Evolutionary conservation across 1,140 invertebrate species (phyloP).

Genomic region (Archivesica marissinica): DNA sequence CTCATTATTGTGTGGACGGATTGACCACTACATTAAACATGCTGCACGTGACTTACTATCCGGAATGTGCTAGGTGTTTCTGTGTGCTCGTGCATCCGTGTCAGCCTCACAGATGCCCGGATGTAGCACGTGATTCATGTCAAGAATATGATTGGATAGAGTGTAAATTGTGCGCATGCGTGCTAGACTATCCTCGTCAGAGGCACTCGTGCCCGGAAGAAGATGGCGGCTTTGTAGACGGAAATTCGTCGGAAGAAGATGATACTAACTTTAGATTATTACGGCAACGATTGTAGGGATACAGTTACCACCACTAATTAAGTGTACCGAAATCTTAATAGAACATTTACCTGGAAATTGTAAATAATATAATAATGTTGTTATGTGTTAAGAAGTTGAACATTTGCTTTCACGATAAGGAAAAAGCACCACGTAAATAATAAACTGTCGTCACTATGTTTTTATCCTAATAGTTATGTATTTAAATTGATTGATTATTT

Average conservation of each 20-base stretch:
- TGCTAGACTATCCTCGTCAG: slow-evolving; percentile 10
- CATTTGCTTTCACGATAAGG: too few species aligned
- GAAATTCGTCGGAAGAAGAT: not conserved
- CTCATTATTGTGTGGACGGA: slow-evolving; percentile 24
- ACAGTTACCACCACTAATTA: too few species aligned
- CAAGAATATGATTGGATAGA: slow-evolving; percentile 1
- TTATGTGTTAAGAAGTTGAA: too few species aligned
- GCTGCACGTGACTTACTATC: slow-evolving; percentile 23
- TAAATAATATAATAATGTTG: too few species aligned
- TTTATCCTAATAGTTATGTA: too few species aligned
- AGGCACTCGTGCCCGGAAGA: not conserved
- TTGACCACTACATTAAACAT: slow-evolving; percentile 14
- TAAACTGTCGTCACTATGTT: too few species aligned
- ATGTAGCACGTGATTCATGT: not conserved
- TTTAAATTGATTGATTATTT: too few species aligned
- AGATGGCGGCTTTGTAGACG: not conserved
- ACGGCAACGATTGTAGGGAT: not conserved
- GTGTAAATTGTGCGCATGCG: slow-evolving; percentile 21
- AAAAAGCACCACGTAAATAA: too few species aligned
- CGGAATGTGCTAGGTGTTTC: slow-evolving; percentile 31
- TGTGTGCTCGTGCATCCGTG: slow-evolving; percentile 36
- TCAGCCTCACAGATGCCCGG: slow-evolving; percentile 54
- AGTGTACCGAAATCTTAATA: too few species aligned
- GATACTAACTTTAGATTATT: not conserved
- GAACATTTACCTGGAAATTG: too few species aligned